Evolutionary conservation across 2,797 vertebrate species (phyloP).

Genomic region (Lithobates sylvaticus): DNA sequence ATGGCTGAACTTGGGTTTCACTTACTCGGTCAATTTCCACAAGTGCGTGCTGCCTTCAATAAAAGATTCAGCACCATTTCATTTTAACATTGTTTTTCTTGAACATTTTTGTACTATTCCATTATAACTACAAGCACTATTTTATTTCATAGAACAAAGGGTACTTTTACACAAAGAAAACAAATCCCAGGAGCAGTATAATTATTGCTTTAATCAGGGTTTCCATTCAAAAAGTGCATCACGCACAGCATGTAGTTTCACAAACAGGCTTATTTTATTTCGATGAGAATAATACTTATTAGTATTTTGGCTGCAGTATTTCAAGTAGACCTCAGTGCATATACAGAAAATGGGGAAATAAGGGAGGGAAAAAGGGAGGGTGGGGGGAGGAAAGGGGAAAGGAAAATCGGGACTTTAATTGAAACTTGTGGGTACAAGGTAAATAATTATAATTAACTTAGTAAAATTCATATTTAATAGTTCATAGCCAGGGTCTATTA

Average conservation of each 20-base stretch:
- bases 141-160: background rate
- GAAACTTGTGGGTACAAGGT: too few relatives aligned
- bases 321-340: background rate
- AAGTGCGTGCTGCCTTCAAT: background rate
- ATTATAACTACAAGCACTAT: background rate
- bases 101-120: background rate
- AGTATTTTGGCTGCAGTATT: background rate
- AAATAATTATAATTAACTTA: too few relatives aligned
- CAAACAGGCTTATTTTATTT: background rate
- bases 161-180: background rate
- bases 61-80: background rate
- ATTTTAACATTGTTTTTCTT: background rate
- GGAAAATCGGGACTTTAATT: too few relatives aligned
- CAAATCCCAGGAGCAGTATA: background rate
- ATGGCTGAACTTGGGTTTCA: constrained; percentile 1
- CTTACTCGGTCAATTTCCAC: background rate
- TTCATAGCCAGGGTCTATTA: too few relatives aligned
- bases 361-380: too few relatives aligned
- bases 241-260: background rate
- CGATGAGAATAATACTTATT: background rate
- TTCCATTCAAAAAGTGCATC: background rate
- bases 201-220: background rate
- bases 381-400: too few relatives aligned
- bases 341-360: too few relatives aligned
- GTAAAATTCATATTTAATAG: too few relatives aligned